Conservation (phyloP, 1,140 invertebrate genomes). For the Polyergus mexicanus region DNA sequence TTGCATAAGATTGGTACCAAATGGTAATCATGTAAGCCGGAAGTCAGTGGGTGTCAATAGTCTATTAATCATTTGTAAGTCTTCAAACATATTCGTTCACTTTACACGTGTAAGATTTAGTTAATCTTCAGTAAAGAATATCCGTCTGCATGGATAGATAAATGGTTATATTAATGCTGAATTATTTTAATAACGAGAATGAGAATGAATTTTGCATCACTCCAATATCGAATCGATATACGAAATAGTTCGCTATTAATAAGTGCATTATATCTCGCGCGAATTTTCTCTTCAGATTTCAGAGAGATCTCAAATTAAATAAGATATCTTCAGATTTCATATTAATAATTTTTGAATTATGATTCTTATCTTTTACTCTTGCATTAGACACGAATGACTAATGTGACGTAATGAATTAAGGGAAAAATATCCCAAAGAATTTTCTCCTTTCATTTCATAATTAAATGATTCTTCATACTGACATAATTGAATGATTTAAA, state of each 20-base stretch:
- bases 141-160: not conserved
- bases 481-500: constrained; percentile 4
- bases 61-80: constrained; percentile 36
- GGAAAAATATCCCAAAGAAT: not conserved
- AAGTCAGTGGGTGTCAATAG: constrained; percentile 68
- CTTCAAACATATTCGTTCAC: constrained; percentile 7
- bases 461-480: not conserved
- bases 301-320: not conserved
- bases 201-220: not conserved
- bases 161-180: not conserved
- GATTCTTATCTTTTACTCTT: not conserved
- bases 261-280: not conserved
- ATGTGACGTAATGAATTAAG: not conserved
- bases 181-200: not conserved
- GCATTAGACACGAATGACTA: not conserved
- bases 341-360: not conserved
- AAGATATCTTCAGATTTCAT: not conserved
- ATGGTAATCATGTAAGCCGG: constrained; percentile 55
- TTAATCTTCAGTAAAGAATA: not conserved
- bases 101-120: constrained; percentile 12
- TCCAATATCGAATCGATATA: not conserved
- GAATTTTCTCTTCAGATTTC: not conserved
- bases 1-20: constrained; percentile 65
- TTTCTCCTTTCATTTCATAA: not conserved
- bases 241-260: not conserved